Percentiles rank a stretch among this genome's conserved stretches.
These are phyloP conservation scores for Rhynchotus rufescens DNA, from an alignment of 2,797 vertebrate genomes.

Conservation along the genomic window DNA sequence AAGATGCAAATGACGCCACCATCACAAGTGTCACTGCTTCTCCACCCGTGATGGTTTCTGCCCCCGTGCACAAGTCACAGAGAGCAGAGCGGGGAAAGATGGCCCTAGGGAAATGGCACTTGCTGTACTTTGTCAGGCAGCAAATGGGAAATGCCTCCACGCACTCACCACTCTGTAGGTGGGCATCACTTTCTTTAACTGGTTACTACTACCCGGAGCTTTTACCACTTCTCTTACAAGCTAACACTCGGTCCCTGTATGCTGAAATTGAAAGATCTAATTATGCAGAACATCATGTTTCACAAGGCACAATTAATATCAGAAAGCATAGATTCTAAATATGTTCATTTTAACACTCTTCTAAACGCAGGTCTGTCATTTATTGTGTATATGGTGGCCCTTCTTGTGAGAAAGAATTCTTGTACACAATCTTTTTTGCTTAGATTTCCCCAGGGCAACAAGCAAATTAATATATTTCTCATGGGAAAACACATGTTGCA, in stretches of 20 bases:
- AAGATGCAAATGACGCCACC: background rate
- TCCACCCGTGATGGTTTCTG: background rate
- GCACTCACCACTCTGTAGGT: background rate
- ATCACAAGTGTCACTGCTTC: background rate
- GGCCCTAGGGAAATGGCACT: background rate
- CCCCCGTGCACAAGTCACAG: background rate
- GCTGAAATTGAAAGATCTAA: constrained; percentile 33
- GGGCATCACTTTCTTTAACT: background rate
- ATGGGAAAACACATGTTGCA: constrained; percentile 53
- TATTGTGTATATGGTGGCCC: background rate
- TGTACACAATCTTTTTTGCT: constrained; percentile 12
- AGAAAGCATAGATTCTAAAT: constrained; percentile 26
- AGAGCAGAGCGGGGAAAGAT: background rate
- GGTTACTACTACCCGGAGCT: background rate
- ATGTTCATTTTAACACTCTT: constrained; percentile 18
- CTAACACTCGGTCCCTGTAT: constrained; percentile 18
- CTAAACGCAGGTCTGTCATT: constrained; percentile 22
- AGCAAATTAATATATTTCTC: constrained; percentile 52
- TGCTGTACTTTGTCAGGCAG: background rate
- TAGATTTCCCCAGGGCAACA: constrained; percentile 45
- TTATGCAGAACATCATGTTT: constrained; percentile 40
- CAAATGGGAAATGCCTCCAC: background rate
- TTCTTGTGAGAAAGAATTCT: constrained; percentile 34
- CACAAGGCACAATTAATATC: constrained; percentile 46
- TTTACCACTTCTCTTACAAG: background rate